Conservation (phyloP, 2,113 vertebrate genomes). For the Prunella fulvescens region DNA sequence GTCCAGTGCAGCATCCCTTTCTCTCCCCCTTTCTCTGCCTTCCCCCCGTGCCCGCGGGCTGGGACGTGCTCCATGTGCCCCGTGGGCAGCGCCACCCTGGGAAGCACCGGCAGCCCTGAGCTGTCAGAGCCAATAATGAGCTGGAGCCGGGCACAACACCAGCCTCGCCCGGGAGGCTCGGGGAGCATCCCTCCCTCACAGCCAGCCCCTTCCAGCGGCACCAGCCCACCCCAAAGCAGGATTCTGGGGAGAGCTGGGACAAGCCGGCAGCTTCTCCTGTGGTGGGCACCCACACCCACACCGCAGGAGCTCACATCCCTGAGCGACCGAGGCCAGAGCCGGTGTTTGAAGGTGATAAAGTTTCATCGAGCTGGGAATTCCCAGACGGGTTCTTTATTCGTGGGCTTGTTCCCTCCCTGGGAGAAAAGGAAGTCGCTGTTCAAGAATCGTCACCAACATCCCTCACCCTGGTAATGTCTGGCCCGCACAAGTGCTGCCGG, state of each 20-base stretch:
- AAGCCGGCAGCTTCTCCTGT: background rate
- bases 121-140: background rate
- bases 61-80: background rate
- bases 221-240: background rate
- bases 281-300: background rate
- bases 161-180: background rate
- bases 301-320: rapidly evolving
- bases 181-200: background rate
- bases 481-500: background rate
- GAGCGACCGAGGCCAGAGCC: rapidly evolving
- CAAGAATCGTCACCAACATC: background rate
- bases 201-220: background rate
- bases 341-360: background rate
- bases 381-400: background rate
- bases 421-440: background rate
- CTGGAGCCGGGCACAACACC: too few species aligned
- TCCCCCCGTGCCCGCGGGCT: background rate
- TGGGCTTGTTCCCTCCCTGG: background rate
- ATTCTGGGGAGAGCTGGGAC: background rate
- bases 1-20: background rate
- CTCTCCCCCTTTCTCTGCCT: background rate
- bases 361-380: background rate
- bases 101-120: background rate
- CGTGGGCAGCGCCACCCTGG: background rate
- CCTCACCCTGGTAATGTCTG: background rate